phyloP scores from a whole-genome alignment of 1,140 invertebrate genomes.

The Calephelis nemesis region DNA sequence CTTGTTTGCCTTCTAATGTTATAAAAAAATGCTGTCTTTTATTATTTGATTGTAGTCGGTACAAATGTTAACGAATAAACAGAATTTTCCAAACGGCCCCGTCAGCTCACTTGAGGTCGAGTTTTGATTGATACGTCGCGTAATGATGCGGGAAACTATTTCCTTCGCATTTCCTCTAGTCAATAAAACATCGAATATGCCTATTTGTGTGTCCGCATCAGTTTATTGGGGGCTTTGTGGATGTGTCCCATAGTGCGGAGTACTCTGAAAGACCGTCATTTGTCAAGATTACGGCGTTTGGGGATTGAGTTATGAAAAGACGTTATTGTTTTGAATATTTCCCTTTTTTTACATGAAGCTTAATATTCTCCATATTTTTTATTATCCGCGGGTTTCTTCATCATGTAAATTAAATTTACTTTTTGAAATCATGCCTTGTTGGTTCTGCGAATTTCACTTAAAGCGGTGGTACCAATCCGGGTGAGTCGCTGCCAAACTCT shows the following conservation, averaged over 20 bases:
- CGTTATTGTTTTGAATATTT: slow-evolving; percentile 75
- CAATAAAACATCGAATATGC: slow-evolving; percentile 77
- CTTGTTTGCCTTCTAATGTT: too few relatives aligned
- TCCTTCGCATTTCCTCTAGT: slow-evolving; percentile 75
- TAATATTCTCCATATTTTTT: slow-evolving; percentile 18
- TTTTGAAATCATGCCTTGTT: too few relatives aligned
- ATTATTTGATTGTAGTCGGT: background rate
- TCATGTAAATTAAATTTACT: too few relatives aligned
- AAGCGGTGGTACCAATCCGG: too few relatives aligned
- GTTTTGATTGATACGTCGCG: slow-evolving; percentile 70
- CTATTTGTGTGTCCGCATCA: slow-evolving; percentile 71
- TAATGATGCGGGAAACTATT: slow-evolving; percentile 76
- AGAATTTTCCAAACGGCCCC: slow-evolving; percentile 38
- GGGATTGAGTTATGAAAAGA: slow-evolving; percentile 73
- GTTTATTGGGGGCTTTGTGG: slow-evolving; percentile 74
- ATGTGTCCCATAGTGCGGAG: slow-evolving; percentile 64
- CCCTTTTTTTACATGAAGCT: slow-evolving; percentile 53
- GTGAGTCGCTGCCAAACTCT: too few relatives aligned
- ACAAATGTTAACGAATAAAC: slow-evolving; percentile 22
- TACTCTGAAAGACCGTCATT: slow-evolving; percentile 73
- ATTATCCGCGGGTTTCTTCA: background rate
- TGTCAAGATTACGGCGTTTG: slow-evolving; percentile 75
- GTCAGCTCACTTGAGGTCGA: slow-evolving; percentile 36
- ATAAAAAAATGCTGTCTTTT: background rate
- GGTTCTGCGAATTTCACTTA: too few relatives aligned